Conservation (phyloP, 2,113 vertebrate species). For the Petaurus breviceps region DNA sequence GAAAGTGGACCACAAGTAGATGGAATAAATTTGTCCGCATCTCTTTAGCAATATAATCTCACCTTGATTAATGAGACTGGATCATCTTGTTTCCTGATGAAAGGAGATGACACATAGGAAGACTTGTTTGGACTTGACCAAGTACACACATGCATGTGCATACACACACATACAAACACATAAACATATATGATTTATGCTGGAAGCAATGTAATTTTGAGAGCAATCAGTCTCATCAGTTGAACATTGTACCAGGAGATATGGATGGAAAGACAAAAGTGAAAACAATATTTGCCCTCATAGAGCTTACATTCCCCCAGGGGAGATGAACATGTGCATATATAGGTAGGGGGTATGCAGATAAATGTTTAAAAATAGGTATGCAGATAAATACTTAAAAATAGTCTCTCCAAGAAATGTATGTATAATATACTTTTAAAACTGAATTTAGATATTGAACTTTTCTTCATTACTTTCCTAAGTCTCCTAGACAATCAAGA, state of each 20-base stretch:
- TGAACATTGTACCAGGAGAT: neutral
- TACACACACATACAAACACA: neutral
- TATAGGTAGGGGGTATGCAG: neutral
- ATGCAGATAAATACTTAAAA: neutral
- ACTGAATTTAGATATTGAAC: neutral
- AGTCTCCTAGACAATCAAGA: neutral
- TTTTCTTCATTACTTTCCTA: neutral
- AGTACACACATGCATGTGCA: neutral
- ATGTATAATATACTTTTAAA: neutral
- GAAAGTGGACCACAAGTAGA: neutral
- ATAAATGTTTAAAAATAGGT: neutral
- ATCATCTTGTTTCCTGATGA: neutral
- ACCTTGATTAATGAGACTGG: neutral
- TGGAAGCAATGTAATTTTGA: neutral
- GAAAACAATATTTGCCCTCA: neutral
- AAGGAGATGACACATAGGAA: neutral
- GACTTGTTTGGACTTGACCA: neutral
- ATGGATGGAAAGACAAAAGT: neutral
- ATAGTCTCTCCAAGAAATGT: neutral
- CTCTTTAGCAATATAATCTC: neutral
- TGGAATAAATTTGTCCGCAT: neutral
- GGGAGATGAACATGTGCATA: neutral
- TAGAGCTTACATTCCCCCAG: neutral
- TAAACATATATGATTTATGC: no score
- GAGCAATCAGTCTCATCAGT: neutral